Evolutionary conservation across 2,797 vertebrate species (phyloP).

Genomic region (Pteropus rufus): DNA sequence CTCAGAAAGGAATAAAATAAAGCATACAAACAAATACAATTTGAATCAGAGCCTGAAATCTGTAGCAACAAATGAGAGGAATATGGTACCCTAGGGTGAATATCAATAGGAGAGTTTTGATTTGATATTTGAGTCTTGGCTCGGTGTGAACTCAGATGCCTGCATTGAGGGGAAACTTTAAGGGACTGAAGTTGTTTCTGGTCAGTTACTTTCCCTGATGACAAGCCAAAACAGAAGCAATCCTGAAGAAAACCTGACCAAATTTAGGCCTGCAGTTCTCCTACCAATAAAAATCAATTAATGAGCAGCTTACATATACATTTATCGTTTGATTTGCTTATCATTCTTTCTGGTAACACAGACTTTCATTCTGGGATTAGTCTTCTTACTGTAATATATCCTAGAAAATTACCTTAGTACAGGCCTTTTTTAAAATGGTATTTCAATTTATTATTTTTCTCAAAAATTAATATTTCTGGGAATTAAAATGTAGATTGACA

Average conservation of each 20-base stretch:
- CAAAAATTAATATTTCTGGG: background rate
- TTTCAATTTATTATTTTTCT: background rate
- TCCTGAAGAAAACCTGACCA: background rate
- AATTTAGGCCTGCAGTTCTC: background rate
- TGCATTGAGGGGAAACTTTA: background rate
- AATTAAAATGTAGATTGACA: background rate
- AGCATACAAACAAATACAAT: background rate
- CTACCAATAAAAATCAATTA: background rate
- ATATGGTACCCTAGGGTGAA: rapidly evolving
- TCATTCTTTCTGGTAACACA: background rate
- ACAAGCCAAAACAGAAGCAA: background rate
- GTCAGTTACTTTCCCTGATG: too few species aligned
- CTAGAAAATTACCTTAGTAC: background rate
- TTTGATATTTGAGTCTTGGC: background rate
- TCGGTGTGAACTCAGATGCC: background rate
- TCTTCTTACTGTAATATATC: background rate
- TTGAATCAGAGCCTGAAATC: background rate
- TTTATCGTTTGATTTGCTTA: background rate
- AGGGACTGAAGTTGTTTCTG: background rate
- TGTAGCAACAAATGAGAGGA: background rate
- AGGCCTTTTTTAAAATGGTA: background rate
- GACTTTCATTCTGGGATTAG: background rate
- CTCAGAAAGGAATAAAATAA: background rate
- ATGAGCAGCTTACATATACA: too few species aligned
- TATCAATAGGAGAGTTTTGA: background rate